Percentiles rank a stretch among this genome's conserved stretches.
These are phyloP conservation scores for Drosophila pandora DNA, from an alignment of 1,140 invertebrate species.

Conservation along the genomic window DNA sequence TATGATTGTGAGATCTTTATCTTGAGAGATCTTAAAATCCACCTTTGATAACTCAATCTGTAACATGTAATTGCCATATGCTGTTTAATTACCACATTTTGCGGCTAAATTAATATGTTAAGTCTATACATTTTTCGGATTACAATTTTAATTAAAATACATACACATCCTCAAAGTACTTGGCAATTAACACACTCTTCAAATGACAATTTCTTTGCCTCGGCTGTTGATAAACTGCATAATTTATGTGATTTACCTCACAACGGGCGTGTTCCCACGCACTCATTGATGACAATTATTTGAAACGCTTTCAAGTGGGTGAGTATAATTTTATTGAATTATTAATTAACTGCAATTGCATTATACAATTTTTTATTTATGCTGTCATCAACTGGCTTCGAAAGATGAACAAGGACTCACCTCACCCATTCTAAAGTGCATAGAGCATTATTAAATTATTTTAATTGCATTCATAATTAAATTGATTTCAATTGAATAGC, in stretches of 20 bases:
- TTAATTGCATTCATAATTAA: slow-evolving; percentile 81
- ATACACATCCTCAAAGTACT: slow-evolving; percentile 14
- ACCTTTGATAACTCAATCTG: too few species aligned
- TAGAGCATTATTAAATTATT: slow-evolving; percentile 71
- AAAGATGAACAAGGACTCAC: slow-evolving; percentile 2
- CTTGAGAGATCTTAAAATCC: too few species aligned
- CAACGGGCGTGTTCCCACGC: slow-evolving; percentile 6
- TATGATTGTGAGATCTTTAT: too few species aligned
- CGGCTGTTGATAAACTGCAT: slow-evolving; percentile 42
- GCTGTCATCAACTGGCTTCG: slow-evolving; percentile 64
- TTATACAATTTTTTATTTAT: slow-evolving; percentile 69
- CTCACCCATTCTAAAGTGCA: slow-evolving; percentile 3
- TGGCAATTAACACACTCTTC: slow-evolving; percentile 32
- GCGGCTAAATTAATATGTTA: background rate
- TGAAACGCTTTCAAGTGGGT: slow-evolving; percentile 66
- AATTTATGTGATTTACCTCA: slow-evolving; percentile 55
- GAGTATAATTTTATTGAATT: slow-evolving; percentile 71
- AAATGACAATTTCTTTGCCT: slow-evolving; percentile 21
- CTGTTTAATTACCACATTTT: background rate
- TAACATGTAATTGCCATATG: background rate
- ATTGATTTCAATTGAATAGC: slow-evolving; percentile 71
- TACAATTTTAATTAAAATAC: slow-evolving; percentile 33
- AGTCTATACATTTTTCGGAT: slow-evolving; percentile 12
- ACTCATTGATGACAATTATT: slow-evolving; percentile 63
- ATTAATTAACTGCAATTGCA: slow-evolving; percentile 79